Percentiles rank a stretch among this genome's conserved stretches.
Conservation (phyloP, 2,797 vertebrate species). For the Gallinago solitaria region DNA sequence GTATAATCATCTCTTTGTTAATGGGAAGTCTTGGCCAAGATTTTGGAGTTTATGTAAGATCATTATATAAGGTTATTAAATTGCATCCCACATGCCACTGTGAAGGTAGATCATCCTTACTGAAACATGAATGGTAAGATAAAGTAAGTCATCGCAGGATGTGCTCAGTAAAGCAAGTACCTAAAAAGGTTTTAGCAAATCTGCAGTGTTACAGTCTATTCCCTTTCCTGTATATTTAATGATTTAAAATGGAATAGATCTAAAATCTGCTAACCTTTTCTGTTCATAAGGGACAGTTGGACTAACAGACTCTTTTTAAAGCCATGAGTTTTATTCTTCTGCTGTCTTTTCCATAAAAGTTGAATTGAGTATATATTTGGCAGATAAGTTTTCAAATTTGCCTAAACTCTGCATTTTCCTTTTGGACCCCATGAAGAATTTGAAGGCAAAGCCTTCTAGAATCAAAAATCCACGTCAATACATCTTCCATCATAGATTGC, state of each 20-base stretch:
- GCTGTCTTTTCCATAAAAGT: neutral
- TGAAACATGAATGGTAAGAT: neutral
- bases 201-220: neutral
- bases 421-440: neutral
- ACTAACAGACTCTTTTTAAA: neutral
- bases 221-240: neutral
- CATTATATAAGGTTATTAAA: conserved; percentile 56
- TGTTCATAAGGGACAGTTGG: neutral
- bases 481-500: neutral
- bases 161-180: neutral
- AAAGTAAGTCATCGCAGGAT: neutral
- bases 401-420: neutral
- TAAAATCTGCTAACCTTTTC: neutral
- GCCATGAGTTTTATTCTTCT: neutral
- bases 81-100: neutral
- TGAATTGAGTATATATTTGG: neutral
- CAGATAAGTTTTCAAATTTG: neutral
- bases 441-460: neutral
- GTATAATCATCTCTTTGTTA: conserved; percentile 26
- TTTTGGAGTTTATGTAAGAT: conserved; percentile 49
- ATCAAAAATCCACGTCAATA: neutral
- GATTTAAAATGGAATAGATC: neutral
- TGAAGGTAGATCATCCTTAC: conserved; percentile 24
- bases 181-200: neutral
- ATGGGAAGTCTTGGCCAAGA: conserved; percentile 30